A percentile compares a stretch with the other conserved stretches of the same genome.
phyloP scores from a whole-genome alignment of 2,797 vertebrate genomes.

The Sebastes goodei region DNA sequence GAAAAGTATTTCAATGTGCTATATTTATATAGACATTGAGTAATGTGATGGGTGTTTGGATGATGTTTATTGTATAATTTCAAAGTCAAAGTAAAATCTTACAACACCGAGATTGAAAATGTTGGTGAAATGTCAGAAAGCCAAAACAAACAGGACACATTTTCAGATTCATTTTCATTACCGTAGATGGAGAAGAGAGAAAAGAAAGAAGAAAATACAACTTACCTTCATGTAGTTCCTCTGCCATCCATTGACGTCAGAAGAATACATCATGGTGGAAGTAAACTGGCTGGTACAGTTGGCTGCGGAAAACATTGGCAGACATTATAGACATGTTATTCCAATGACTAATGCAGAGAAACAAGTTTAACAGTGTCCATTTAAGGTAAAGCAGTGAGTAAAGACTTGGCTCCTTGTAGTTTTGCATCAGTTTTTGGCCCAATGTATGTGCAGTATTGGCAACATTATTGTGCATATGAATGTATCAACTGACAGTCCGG shows the following conservation, averaged over 20 bases:
- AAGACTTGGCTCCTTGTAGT: background rate
- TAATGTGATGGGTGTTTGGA: background rate
- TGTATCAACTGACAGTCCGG: background rate
- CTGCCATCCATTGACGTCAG: constrained; percentile 9
- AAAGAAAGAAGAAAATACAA: background rate
- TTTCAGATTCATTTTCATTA: background rate
- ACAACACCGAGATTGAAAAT: background rate
- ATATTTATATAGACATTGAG: background rate
- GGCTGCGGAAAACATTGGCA: background rate
- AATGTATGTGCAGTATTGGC: background rate
- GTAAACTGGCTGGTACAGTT: background rate
- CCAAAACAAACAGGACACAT: background rate
- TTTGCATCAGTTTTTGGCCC: background rate
- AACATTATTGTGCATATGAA: background rate
- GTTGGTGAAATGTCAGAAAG: background rate
- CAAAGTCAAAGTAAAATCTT: background rate
- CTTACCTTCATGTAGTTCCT: background rate
- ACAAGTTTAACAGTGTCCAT: background rate
- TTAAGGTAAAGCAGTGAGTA: background rate
- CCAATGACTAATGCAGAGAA: background rate
- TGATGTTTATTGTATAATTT: background rate
- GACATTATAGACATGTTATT: background rate
- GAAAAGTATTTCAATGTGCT: background rate
- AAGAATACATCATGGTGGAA: background rate
- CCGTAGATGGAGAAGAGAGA: background rate